phyloP scores from a whole-genome alignment of 2,888 invertebrate genomes.

The Alloscopus bannaensis region DNA sequence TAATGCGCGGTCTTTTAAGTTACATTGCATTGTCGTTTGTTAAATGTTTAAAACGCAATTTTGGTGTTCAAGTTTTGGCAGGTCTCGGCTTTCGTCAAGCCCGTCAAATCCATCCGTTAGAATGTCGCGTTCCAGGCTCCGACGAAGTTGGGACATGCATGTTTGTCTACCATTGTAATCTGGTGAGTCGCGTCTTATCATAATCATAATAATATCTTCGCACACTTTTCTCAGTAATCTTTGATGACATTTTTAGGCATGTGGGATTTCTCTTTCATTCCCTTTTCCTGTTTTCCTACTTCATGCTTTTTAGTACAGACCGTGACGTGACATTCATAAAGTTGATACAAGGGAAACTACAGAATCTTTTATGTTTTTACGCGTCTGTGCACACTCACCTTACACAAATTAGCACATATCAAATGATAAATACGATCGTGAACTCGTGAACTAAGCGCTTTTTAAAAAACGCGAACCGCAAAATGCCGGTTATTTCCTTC shows the following conservation, averaged over 20 bases:
- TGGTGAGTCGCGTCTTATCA: slow-evolving; percentile 26
- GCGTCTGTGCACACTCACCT: too few species aligned
- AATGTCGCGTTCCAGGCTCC: slow-evolving; percentile 45
- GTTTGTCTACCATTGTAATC: slow-evolving; percentile 65
- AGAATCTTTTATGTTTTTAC: too few species aligned
- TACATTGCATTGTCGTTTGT: slow-evolving; percentile 1
- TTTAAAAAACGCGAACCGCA: too few species aligned
- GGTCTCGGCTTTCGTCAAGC: slow-evolving; percentile 26
- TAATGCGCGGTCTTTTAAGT: too few species aligned
- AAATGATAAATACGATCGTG: neutral
- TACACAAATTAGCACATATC: slow-evolving; percentile 24
- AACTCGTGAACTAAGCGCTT: slow-evolving; percentile 15
- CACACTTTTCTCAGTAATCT: too few species aligned
- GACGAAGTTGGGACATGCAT: slow-evolving; percentile 60
- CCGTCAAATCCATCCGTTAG: slow-evolving; percentile 55
- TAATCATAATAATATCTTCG: neutral
- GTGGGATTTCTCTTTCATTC: neutral
- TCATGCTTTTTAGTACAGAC: too few species aligned
- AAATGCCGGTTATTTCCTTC: slow-evolving; percentile 1
- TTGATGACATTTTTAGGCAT: too few species aligned
- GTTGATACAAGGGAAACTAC: neutral
- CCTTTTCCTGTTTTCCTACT: neutral
- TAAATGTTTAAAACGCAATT: neutral
- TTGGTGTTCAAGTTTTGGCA: neutral
- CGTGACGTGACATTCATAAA: neutral